Evolutionary conservation across 2,113 vertebrate genomes (phyloP).

Genomic region (Epinephelus cyanopodus): DNA sequence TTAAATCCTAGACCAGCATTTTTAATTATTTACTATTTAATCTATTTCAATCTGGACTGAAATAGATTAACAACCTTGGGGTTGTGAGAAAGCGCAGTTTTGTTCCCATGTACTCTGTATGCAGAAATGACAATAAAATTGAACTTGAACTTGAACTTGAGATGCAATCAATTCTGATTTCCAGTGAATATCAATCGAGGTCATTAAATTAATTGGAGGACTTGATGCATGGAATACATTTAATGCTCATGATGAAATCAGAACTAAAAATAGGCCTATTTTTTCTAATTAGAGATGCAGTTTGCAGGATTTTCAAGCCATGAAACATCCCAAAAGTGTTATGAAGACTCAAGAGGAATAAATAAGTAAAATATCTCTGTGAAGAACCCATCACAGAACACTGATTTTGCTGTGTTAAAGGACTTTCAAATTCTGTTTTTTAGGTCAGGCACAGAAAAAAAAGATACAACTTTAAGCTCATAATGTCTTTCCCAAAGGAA

Average conservation of each 20-base stretch:
- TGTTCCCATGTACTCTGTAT: no score
- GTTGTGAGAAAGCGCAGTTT: no score
- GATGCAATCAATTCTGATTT: constrained; percentile 5
- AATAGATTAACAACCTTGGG: background rate
- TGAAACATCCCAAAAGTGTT: constrained; percentile 32
- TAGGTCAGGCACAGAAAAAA: constrained; percentile 38
- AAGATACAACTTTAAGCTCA: background rate
- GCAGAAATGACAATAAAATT: background rate
- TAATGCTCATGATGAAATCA: constrained; percentile 7
- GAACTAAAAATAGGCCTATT: constrained; percentile 6
- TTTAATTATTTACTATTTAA: background rate
- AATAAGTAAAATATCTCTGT: constrained; percentile 43
- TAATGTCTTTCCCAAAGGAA: constrained; percentile 12
- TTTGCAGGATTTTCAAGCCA: constrained; percentile 27
- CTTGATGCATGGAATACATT: background rate
- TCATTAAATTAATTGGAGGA: constrained; percentile 2
- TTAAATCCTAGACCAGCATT: background rate
- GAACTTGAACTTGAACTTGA: no score
- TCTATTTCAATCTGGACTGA: background rate
- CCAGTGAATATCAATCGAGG: background rate
- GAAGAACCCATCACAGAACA: constrained; percentile 39
- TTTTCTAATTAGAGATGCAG: constrained; percentile 35
- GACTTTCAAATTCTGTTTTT: constrained; percentile 39
- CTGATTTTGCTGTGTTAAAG: constrained; percentile 33
- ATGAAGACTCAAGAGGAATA: constrained; percentile 47